These are phyloP conservation scores for Apodemia mormo DNA, from an alignment of 2,888 invertebrate genomes.

Conservation along the genomic window DNA sequence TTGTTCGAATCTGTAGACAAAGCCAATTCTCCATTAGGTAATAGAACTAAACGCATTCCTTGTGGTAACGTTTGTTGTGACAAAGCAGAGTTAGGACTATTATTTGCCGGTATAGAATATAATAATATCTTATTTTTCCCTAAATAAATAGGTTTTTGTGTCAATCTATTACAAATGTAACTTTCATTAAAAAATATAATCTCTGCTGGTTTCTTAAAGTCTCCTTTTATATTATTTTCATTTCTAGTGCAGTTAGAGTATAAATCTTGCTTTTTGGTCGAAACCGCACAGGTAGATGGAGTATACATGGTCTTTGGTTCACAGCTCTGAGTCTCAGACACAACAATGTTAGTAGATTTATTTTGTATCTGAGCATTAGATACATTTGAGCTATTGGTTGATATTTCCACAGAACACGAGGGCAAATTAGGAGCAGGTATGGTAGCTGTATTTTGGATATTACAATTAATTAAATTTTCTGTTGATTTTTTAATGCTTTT, in stretches of 20 bases:
- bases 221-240: no score
- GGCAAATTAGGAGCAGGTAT: not conserved
- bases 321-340: not conserved
- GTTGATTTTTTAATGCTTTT: not conserved
- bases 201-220: not conserved
- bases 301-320: no score
- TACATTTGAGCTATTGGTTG: not conserved
- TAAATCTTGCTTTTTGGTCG: no score
- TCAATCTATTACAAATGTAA: slow-evolving; percentile 5
- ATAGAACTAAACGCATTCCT: slow-evolving; percentile 47
- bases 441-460: not conserved
- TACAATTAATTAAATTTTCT: not conserved
- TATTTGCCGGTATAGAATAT: slow-evolving; percentile 50
- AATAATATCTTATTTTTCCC: slow-evolving; percentile 65
- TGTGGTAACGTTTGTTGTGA: slow-evolving; percentile 41
- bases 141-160: slow-evolving; percentile 52
- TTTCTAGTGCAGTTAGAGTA: no score
- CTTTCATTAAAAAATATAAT: not conserved
- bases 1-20: slow-evolving; percentile 43
- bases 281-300: no score
- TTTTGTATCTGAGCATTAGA: not conserved
- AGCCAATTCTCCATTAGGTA: slow-evolving; percentile 46
- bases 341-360: not conserved
- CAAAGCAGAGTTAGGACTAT: not conserved
- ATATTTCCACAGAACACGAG: not conserved